Percentiles rank a stretch among this genome's conserved stretches.
Evolutionary conservation across 2,888 invertebrate genomes (phyloP).

Genomic region (Abscondita cerata): DNA sequence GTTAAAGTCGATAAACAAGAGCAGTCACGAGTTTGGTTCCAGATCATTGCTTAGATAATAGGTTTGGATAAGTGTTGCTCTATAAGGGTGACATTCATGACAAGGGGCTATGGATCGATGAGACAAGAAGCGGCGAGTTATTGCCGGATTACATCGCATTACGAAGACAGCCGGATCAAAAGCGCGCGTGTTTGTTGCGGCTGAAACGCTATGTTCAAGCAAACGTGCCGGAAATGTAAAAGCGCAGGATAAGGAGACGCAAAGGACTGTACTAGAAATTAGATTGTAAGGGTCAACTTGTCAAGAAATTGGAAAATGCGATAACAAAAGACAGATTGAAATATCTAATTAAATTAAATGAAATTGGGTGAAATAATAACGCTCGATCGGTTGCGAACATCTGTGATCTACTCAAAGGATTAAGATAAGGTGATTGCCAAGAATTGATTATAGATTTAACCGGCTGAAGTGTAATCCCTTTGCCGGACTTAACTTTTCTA

Average conservation of each 20-base stretch:
- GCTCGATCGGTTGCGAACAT: constrained; percentile 36
- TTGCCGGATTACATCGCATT: constrained; percentile 47
- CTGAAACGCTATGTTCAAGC: constrained; percentile 36
- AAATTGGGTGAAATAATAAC: constrained; percentile 53
- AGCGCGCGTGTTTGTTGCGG: constrained; percentile 36
- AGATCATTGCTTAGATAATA: constrained; percentile 39
- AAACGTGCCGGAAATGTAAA: constrained; percentile 43
- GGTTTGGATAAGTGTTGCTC: constrained; percentile 35
- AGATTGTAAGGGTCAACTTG: constrained; percentile 44
- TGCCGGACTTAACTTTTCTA: constrained; percentile 38
- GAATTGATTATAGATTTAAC: constrained; percentile 42
- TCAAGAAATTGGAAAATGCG: constrained; percentile 40
- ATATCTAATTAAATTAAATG: constrained; percentile 55
- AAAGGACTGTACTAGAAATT: constrained; percentile 43
- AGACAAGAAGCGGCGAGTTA: constrained; percentile 42
- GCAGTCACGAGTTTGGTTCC: constrained; percentile 26
- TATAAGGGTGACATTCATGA: constrained; percentile 34
- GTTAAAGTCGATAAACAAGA: constrained; percentile 29
- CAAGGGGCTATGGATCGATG: constrained; percentile 23
- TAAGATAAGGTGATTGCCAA: constrained; percentile 40
- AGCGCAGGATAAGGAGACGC: constrained; percentile 41
- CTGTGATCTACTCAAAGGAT: constrained; percentile 43
- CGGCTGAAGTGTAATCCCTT: constrained; percentile 39
- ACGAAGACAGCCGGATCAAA: constrained; percentile 46
- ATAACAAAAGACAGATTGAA: constrained; percentile 52